Percentiles rank a stretch among this genome's conserved stretches.
Conservation (phyloP, 1,140 invertebrate genomes). For the Drosophila ironensis region DNA sequence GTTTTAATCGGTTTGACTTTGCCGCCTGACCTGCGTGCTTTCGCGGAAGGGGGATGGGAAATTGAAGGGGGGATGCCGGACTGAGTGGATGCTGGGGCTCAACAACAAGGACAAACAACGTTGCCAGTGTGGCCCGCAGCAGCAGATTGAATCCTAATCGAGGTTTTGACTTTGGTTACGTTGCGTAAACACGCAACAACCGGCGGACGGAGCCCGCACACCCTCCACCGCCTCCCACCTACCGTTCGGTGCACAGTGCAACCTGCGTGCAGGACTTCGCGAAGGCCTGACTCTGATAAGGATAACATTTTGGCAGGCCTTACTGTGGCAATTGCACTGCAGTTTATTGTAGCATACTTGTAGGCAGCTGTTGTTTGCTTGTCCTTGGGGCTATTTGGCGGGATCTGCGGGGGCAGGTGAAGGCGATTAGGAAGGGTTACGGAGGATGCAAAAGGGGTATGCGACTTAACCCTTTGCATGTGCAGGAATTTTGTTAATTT, state of each 20-base stretch:
- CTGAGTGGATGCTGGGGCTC: not conserved
- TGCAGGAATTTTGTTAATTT: no score
- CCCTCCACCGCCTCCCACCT: not conserved
- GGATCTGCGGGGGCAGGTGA: not conserved
- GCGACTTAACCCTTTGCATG: slow-evolving; percentile 6
- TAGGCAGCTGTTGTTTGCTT: slow-evolving; percentile 62
- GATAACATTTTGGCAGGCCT: not conserved
- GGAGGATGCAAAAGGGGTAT: not conserved
- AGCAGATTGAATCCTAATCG: slow-evolving; percentile 80
- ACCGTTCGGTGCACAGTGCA: slow-evolving; percentile 4
- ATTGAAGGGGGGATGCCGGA: not conserved
- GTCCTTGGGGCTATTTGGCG: slow-evolving; percentile 28
- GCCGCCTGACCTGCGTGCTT: slow-evolving; percentile 57
- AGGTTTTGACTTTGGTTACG: slow-evolving; percentile 80
- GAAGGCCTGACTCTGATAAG: no score
- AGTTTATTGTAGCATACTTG: slow-evolving; percentile 73
- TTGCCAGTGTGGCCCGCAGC: slow-evolving; percentile 49
- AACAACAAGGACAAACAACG: slow-evolving; percentile 58
- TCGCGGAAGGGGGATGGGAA: slow-evolving; percentile 19
- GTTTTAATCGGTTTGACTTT: slow-evolving; percentile 77
- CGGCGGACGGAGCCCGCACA: slow-evolving; percentile 28
- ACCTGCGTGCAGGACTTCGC: not conserved
- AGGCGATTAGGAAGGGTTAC: slow-evolving; percentile 15
- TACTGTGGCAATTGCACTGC: slow-evolving; percentile 26
- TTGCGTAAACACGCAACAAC: slow-evolving; percentile 79